Conservation (phyloP, 2,797 vertebrate species). For the Sphenopsis melanotis region DNA sequence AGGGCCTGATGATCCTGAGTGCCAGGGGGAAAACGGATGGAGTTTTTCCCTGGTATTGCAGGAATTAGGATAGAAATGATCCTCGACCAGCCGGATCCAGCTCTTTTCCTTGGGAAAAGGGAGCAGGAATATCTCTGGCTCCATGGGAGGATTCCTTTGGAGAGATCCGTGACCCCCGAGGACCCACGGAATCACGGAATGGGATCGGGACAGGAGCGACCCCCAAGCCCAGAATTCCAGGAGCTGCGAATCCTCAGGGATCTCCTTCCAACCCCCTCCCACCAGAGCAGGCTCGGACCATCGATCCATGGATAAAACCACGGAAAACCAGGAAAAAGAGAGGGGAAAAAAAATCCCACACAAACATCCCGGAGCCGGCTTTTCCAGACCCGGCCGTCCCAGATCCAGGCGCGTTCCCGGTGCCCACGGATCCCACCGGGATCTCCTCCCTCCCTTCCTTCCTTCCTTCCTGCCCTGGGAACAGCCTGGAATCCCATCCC, state of each 20-base stretch:
- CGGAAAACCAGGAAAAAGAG: rapidly evolving
- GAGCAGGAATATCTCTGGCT: not conserved
- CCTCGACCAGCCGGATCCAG: not conserved
- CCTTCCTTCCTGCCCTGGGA: conserved; percentile 72
- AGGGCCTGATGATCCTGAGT: not conserved
- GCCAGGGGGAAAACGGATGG: not conserved
- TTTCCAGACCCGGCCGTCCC: rapidly evolving
- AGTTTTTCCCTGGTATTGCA: not conserved
- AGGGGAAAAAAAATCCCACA: rapidly evolving
- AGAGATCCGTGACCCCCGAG: not conserved
- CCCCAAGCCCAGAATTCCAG: not conserved
- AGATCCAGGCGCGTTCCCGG: not conserved
- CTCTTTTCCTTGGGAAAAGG: not conserved
- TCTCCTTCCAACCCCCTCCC: not conserved
- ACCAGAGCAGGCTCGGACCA: not conserved
- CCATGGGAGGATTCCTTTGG: not conserved
- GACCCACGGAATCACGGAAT: not conserved
- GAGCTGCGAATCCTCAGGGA: rapidly evolving
- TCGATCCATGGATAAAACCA: not conserved
- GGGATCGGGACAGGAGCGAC: rapidly evolving
- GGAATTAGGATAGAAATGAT: not conserved
- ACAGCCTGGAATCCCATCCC: conserved; percentile 73
- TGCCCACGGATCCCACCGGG: not conserved
- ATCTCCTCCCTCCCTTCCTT: conserved; percentile 55
- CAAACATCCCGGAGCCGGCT: rapidly evolving